phyloP scores from a whole-genome alignment of 2,113 vertebrate genomes.

The Grallaria varia region DNA sequence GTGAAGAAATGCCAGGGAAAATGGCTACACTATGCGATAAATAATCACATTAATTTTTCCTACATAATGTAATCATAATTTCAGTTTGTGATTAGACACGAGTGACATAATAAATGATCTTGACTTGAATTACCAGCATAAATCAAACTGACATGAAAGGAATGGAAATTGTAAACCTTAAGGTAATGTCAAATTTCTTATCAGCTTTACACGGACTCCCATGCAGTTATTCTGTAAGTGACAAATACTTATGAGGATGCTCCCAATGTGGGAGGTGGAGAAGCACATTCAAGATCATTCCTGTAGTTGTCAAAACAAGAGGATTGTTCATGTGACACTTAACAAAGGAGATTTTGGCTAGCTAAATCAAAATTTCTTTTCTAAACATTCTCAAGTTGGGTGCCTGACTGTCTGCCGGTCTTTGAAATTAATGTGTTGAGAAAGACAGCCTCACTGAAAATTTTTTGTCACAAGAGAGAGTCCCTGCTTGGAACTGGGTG shows the following conservation, averaged over 20 bases:
- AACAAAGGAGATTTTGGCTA: slow-evolving; percentile 31
- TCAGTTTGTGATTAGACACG: slow-evolving; percentile 32
- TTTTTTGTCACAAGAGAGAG: slow-evolving; percentile 36
- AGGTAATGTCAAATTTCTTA: slow-evolving; percentile 56
- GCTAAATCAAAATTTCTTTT: slow-evolving; percentile 55
- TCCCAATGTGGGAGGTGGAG: background rate
- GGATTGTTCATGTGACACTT: slow-evolving; percentile 31
- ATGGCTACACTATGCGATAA: background rate
- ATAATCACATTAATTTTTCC: background rate
- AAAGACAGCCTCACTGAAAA: slow-evolving; percentile 1
- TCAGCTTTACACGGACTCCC: slow-evolving; percentile 15
- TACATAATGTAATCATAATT: slow-evolving; percentile 52
- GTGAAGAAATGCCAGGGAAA: slow-evolving; percentile 13
- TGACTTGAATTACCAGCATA: slow-evolving; percentile 2
- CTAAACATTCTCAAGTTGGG: slow-evolving; percentile 36
- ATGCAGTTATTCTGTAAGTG: background rate
- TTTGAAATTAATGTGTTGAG: slow-evolving; percentile 24
- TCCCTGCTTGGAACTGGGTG: background rate
- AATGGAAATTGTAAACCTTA: slow-evolving; percentile 2
- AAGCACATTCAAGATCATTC: slow-evolving; percentile 22
- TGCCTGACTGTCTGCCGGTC: slow-evolving; percentile 64
- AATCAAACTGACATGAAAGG: slow-evolving; percentile 43
- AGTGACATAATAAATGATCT: slow-evolving; percentile 18
- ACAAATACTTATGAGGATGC: slow-evolving; percentile 40
- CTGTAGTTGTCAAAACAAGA: slow-evolving; percentile 55